Evolutionary conservation across 2,113 vertebrate genomes (phyloP).

Genomic region (Propithecus coquereli): DNA sequence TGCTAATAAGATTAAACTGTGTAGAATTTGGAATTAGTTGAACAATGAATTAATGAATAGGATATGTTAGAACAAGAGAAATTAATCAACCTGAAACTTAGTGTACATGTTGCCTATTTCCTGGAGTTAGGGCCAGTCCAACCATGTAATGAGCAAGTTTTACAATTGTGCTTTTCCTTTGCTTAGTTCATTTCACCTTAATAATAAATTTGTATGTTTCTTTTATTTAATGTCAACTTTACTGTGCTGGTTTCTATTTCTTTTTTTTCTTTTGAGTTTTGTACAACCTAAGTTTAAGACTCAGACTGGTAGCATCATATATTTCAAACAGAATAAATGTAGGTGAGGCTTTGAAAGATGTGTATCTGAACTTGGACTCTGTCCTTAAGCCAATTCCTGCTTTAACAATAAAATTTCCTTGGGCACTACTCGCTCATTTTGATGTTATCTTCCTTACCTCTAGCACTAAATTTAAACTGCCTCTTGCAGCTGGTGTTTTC

Average conservation of each 20-base stretch:
- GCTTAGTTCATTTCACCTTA: conserved; percentile 80
- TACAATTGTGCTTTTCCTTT: conserved; percentile 85
- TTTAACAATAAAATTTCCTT: conserved; percentile 85
- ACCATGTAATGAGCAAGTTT: conserved; percentile 83
- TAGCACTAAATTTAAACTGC: conserved; percentile 81
- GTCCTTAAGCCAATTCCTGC: conserved; percentile 87
- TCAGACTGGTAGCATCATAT: conserved; percentile 80
- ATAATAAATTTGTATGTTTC: conserved; percentile 82
- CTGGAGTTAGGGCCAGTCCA: conserved; percentile 80
- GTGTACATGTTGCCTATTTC: conserved; percentile 84
- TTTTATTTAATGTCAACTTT: conserved; percentile 81
- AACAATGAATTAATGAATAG: conserved; percentile 80
- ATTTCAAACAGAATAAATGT: conserved; percentile 58
- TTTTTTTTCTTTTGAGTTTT: conserved; percentile 76
- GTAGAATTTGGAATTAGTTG: conserved; percentile 76
- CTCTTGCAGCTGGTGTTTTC: conserved; percentile 82
- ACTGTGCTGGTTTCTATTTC: conserved; percentile 75
- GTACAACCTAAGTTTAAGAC: conserved; percentile 78
- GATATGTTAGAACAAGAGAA: conserved; percentile 77
- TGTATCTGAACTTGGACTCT: conserved; percentile 83
- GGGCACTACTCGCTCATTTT: conserved; percentile 89
- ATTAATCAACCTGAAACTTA: conserved; percentile 80
- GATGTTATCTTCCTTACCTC: conserved; percentile 82
- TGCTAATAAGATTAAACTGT: conserved; percentile 17
- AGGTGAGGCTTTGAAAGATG: conserved; percentile 80